Percentiles rank a stretch among this genome's conserved stretches.
These are phyloP conservation scores for Ostrea edulis DNA, from an alignment of 1,140 invertebrate species.

Conservation along the genomic window DNA sequence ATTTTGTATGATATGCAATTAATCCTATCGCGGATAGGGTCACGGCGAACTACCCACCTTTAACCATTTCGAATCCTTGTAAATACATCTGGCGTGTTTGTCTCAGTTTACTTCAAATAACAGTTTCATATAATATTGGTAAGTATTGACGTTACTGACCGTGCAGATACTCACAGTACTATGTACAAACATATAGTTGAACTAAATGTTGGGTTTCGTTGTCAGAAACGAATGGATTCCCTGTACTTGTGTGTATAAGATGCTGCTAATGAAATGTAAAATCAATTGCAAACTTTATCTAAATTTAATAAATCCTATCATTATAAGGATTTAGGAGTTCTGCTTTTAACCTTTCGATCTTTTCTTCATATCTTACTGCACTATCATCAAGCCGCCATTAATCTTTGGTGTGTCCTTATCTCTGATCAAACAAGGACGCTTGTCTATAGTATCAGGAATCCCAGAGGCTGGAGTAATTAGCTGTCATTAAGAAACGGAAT, in stretches of 20 bases:
- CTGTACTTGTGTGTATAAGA: neutral
- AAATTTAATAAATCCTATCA: slow-evolving; percentile 14
- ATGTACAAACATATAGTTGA: too few relatives aligned
- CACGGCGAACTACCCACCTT: too few relatives aligned
- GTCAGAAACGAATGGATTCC: too few relatives aligned
- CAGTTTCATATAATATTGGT: too few relatives aligned
- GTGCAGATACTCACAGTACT: too few relatives aligned
- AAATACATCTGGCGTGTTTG: too few relatives aligned
- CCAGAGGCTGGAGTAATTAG: neutral
- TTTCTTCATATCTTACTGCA: neutral
- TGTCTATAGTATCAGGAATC: neutral
- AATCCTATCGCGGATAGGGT: too few relatives aligned
- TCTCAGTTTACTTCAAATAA: too few relatives aligned
- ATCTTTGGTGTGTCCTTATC: neutral
- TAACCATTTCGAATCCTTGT: too few relatives aligned
- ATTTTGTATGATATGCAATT: too few relatives aligned
- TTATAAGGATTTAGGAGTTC: slow-evolving; percentile 3
- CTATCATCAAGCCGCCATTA: neutral
- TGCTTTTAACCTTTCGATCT: slow-evolving; percentile 3
- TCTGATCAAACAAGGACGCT: neutral
- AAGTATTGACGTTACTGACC: too few relatives aligned
- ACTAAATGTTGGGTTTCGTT: too few relatives aligned
- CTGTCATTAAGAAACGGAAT: slow-evolving; percentile 2
- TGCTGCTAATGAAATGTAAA: neutral
- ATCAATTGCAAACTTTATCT: neutral